These are phyloP conservation scores for Spodoptera frugiperda DNA, from an alignment of 1,140 invertebrate species.

Conservation along the genomic window DNA sequence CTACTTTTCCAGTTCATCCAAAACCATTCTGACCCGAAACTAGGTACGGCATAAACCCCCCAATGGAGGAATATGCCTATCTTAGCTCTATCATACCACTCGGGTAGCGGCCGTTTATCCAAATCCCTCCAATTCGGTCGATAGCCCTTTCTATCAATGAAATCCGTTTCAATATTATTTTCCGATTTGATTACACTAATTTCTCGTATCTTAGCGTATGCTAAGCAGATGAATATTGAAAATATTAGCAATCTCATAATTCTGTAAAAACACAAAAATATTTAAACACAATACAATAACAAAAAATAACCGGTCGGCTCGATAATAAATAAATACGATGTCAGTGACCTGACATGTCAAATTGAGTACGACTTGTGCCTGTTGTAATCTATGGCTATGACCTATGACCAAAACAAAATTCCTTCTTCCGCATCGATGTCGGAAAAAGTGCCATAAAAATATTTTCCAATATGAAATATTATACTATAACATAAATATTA, in stretches of 20 bases:
- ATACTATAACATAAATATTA: too few relatives aligned
- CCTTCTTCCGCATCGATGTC: too few relatives aligned
- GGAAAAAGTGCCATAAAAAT: too few relatives aligned
- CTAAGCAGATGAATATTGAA: slow-evolving; percentile 13
- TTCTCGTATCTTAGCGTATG: slow-evolving; percentile 19
- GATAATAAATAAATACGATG: too few relatives aligned
- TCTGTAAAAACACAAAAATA: slow-evolving; percentile 41
- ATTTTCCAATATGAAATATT: too few relatives aligned
- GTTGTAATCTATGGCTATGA: background rate
- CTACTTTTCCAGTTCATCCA: slow-evolving; percentile 92
- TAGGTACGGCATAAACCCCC: slow-evolving; percentile 96
- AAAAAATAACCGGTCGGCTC: too few relatives aligned
- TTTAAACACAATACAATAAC: too few relatives aligned
- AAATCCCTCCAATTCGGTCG: slow-evolving; percentile 93
- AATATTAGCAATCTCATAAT: slow-evolving; percentile 42
- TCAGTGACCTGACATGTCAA: background rate
- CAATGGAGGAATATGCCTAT: slow-evolving; percentile 97
- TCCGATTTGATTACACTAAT: background rate
- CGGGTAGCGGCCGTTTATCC: slow-evolving; percentile 93
- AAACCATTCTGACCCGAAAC: slow-evolving; percentile 95
- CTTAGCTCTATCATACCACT: slow-evolving; percentile 96
- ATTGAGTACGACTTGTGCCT: too few relatives aligned
- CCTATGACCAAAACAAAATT: background rate
- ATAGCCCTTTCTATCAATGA: slow-evolving; percentile 56
- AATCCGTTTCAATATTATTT: background rate